Base-by-base conservation (phyloP, 1,140 invertebrate species). In the Listronotus oregonensis region DNA sequence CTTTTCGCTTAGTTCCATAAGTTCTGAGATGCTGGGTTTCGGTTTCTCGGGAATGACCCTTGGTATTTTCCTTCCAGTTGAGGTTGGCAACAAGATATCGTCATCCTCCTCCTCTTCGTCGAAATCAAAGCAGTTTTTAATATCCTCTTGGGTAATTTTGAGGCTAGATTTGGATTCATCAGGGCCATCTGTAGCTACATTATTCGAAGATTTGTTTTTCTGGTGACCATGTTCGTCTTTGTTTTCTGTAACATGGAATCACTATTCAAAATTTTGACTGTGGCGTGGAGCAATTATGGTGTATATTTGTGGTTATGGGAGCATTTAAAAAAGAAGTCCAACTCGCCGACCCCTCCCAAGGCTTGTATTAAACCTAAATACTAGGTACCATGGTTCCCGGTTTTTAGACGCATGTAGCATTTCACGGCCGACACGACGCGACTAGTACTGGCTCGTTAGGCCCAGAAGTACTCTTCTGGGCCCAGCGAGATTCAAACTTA, bases 121-220 rank as follows among this genome's bases (percentile, higher is more conserved):
- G 64, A 85, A 85, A 78, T 85, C 84, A 65, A 85, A 85, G 65
- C 84, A 85, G 4, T 83, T 82, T 69, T 82, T 76, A 72, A 72
- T 75, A 42, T 79, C 80, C 6, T 70, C 64, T 42, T 72, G 69
- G 6, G 66, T 70, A 8, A 64, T 60, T 50, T 61, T 59, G 6
- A 14, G 43, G 31, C 52, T 44, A 11, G 21, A 40, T 11, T n/a
- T 27, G 1, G 39, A 14, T 46, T 43, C 37, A 7, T 32, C 17
- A 10, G 11, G 14, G 10, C 11, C 37, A 57, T 10, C 32, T 78
- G 42, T 79, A 75, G 54, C 18, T 5, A 31, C 7, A 15, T 62
- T 42, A 18, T 0, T 15, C 37, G 15, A 11, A 1, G 42, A 44
- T 14, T 44, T 44, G 14, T 8, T 8, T 44, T 44, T 4, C 14